Percentiles rank a stretch among this genome's conserved stretches.
phyloP scores from a whole-genome alignment of 2,888 invertebrate species.

The Ochropleura leucogaster region DNA sequence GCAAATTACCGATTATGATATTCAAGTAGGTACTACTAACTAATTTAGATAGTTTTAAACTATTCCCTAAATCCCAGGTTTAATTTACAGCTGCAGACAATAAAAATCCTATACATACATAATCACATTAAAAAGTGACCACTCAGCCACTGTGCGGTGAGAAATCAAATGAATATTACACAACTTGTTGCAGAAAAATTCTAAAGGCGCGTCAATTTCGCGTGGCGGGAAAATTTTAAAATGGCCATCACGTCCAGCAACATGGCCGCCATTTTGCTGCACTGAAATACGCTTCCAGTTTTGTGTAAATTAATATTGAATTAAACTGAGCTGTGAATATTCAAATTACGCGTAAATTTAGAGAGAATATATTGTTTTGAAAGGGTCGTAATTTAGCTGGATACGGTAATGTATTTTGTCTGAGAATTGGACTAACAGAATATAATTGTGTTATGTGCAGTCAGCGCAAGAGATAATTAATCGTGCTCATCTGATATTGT shows the following conservation, averaged over 20 bases:
- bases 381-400: not conserved
- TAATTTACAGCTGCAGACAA: not conserved
- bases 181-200: constrained; percentile 49
- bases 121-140: constrained; percentile 19
- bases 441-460: too few relatives aligned
- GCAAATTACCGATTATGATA: too few relatives aligned
- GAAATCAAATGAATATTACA: constrained; percentile 55
- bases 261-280: constrained; percentile 53
- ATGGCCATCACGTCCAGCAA: constrained; percentile 61
- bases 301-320: constrained; percentile 46
- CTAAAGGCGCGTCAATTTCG: constrained; percentile 50
- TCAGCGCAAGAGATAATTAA: too few relatives aligned
- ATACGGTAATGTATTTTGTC: too few relatives aligned
- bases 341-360: not conserved
- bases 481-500: too few relatives aligned
- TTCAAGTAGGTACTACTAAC: too few relatives aligned
- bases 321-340: constrained; percentile 16
- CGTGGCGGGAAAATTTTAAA: constrained; percentile 37
- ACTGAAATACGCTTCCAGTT: constrained; percentile 42
- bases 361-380: not conserved
- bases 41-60: not conserved
- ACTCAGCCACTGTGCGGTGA: constrained; percentile 27
- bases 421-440: not conserved
- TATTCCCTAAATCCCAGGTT: not conserved
- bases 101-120: constrained; percentile 26